phyloP scores from a whole-genome alignment of 2,888 invertebrate genomes.

The Athalia cordata region DNA sequence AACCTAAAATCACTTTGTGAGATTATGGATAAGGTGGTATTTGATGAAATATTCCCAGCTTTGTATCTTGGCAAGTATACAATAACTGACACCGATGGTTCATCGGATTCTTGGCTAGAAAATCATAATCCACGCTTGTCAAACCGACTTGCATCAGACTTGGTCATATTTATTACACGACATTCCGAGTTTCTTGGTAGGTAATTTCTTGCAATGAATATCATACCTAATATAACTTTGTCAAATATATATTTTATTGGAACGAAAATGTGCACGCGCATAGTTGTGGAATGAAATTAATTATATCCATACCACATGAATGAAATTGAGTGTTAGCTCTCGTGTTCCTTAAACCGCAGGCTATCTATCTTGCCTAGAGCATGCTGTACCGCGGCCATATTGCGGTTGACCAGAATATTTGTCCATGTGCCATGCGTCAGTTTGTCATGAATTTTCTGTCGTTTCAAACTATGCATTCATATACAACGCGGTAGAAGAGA shows the following conservation, averaged over 20 bases:
- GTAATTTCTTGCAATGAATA: no score
- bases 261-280: no score
- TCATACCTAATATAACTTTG: no score
- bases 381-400: slow-evolving; percentile 31
- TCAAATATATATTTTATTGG: no score
- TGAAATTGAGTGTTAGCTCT: slow-evolving; percentile 22
- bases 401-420: slow-evolving; percentile 33
- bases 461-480: slow-evolving; percentile 14
- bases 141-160: no score
- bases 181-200: no score
- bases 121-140: no score
- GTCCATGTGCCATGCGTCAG: slow-evolving; percentile 30
- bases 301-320: slow-evolving; percentile 11
- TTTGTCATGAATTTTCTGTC: slow-evolving; percentile 8
- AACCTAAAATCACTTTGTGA: slow-evolving; percentile 7
- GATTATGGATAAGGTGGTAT: neutral
- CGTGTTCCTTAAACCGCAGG: slow-evolving; percentile 33
- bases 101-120: no score
- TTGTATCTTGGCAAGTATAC: slow-evolving; percentile 11
- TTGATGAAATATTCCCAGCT: slow-evolving; percentile 19
- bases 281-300: neutral
- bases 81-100: slow-evolving; percentile 12
- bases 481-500: no score
- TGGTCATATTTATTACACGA: neutral
- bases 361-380: slow-evolving; percentile 31